Evolutionary conservation across 2,113 vertebrate genomes (phyloP).

Genomic region (Lampris megalopsis): DNA sequence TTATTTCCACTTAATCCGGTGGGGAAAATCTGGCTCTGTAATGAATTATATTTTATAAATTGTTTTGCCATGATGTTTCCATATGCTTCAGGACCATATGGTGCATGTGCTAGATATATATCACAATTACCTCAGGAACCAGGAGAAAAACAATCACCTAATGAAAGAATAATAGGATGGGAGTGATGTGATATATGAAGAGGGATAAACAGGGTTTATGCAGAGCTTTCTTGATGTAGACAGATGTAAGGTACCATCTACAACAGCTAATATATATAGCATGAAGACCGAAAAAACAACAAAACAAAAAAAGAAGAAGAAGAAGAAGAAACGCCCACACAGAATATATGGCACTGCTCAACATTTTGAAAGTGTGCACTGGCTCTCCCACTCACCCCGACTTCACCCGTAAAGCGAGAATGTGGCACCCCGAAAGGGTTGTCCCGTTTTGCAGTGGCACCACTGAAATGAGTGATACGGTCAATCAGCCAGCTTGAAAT

Average conservation of each 20-base stretch:
- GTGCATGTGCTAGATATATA: conserved; percentile 4
- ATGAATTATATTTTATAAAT: conserved; percentile 48
- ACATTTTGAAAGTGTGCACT: conserved; percentile 12
- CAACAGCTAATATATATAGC: conserved; percentile 2
- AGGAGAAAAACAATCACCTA: conserved; percentile 30
- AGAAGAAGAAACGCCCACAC: conserved; percentile 7
- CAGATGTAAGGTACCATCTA: conserved; percentile 15
- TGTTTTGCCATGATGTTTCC: conserved; percentile 39
- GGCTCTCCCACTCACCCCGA: conserved; percentile 8
- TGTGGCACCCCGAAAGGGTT: conserved; percentile 4
- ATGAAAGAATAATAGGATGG: conserved; percentile 33
- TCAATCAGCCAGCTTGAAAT: conserved; percentile 7
- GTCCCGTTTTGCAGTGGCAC: conserved; percentile 17
- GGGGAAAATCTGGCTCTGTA: conserved; percentile 37
- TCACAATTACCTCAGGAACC: conserved; percentile 38
- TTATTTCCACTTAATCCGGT: conserved; percentile 48
- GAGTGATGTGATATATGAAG: conserved; percentile 30
- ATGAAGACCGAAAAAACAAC: conserved; percentile 12
- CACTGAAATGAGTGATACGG: conserved; percentile 28
- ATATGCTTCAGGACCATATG: conserved; percentile 14
- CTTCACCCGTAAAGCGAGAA: conserved; percentile 25
- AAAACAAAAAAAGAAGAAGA: too few relatives aligned
- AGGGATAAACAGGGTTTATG: conserved; percentile 14
- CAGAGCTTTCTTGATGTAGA: conserved; percentile 24
- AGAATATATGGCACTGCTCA: conserved; percentile 1